Percentiles rank a stretch among this genome's conserved stretches.
These are phyloP conservation scores for Zophobas morio DNA, from an alignment of 1,140 invertebrate genomes.

Conservation along the genomic window DNA sequence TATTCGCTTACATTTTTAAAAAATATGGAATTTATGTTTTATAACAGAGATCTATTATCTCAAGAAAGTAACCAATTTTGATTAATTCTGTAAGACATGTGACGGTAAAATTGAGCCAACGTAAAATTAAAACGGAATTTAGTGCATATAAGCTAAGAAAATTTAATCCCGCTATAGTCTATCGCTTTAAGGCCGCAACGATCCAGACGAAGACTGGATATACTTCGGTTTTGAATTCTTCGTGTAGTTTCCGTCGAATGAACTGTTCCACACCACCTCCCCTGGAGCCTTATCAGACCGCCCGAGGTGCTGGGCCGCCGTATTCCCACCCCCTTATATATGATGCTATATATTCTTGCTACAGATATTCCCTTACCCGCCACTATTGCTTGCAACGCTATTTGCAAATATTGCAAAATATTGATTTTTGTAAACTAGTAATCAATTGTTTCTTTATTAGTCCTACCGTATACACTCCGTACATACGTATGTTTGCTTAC, in stretches of 20 bases:
- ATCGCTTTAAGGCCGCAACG: constrained; percentile 49
- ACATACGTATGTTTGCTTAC: too few species aligned
- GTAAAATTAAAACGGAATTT: constrained; percentile 51
- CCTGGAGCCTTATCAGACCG: constrained; percentile 53
- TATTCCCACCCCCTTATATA: constrained; percentile 53
- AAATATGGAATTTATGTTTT: too few species aligned
- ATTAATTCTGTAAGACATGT: constrained; percentile 18
- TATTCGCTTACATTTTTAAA: too few species aligned
- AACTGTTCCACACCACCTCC: constrained; percentile 43
- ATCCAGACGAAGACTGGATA: background rate
- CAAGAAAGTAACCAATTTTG: background rate
- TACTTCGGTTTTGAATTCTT: background rate
- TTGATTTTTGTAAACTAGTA: constrained; percentile 12
- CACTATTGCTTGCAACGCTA: constrained; percentile 28
- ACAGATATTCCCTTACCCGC: constrained; percentile 45
- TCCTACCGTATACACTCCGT: too few species aligned
- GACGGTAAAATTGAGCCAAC: constrained; percentile 27
- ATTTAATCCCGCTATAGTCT: constrained; percentile 50
- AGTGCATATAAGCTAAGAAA: constrained; percentile 48
- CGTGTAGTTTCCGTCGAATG: background rate
- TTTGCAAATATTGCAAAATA: constrained; percentile 34
- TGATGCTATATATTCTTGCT: constrained; percentile 51
- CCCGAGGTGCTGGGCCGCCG: constrained; percentile 51
- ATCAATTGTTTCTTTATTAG: constrained; percentile 15
- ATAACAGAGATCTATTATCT: too few species aligned